Evolutionary conservation across 2,797 vertebrate species (phyloP).

Genomic region (Fistularia commersonii): DNA sequence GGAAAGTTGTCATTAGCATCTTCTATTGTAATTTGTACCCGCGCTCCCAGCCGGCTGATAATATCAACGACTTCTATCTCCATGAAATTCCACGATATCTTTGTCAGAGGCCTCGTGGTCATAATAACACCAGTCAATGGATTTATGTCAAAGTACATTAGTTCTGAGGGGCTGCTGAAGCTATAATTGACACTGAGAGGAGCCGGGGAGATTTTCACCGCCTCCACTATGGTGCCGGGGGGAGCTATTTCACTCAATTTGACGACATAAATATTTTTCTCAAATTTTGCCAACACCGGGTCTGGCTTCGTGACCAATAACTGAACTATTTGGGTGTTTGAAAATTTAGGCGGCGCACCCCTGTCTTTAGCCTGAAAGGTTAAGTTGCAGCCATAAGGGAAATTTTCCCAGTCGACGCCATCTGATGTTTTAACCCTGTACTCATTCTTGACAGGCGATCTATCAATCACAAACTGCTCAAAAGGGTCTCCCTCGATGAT

Average conservation of each 20-base stretch:
- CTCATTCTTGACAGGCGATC: slow-evolving; percentile 82
- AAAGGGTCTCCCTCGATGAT: slow-evolving; percentile 88
- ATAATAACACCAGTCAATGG: slow-evolving; percentile 87
- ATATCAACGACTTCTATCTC: slow-evolving; percentile 86
- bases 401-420: slow-evolving; percentile 81
- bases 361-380: slow-evolving; percentile 95
- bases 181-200: slow-evolving; percentile 82
- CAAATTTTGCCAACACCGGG: slow-evolving; percentile 78
- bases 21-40: slow-evolving; percentile 82
- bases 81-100: slow-evolving; percentile 77
- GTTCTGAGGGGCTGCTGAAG: slow-evolving; percentile 78
- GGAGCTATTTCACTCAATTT: slow-evolving; percentile 90
- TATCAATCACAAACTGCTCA: slow-evolving; percentile 87
- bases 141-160: slow-evolving; percentile 85
- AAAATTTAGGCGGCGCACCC: slow-evolving; percentile 86
- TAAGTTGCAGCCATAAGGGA: slow-evolving; percentile 88
- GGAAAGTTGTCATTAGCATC: slow-evolving; percentile 89
- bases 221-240: slow-evolving; percentile 84
- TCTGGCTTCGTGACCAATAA: slow-evolving; percentile 80
- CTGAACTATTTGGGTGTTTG: slow-evolving; percentile 82
- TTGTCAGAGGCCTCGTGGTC: slow-evolving; percentile 79
- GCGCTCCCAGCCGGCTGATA: slow-evolving; percentile 79
- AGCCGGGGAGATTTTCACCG: slow-evolving; percentile 81
- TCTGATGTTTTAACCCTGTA: slow-evolving; percentile 84
- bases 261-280: slow-evolving; percentile 85